A percentile compares a stretch with the other conserved stretches of the same genome.
Evolutionary conservation across 2,113 vertebrate genomes (phyloP).

Genomic region (Phalacrocorax pelagicus): DNA sequence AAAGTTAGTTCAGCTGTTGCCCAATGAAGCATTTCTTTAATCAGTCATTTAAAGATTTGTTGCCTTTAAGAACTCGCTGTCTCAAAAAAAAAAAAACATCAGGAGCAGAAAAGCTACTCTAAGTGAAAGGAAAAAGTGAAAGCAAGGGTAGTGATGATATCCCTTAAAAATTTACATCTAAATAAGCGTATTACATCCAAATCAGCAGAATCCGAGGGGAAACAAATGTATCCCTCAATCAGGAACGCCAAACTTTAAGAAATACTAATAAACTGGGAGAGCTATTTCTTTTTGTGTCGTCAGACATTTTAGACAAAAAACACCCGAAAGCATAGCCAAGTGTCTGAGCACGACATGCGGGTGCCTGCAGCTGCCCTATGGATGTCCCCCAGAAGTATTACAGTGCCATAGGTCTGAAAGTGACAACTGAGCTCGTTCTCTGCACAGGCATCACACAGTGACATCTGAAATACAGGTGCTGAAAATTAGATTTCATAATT

Average conservation of each 20-base stretch:
- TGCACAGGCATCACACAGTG: background rate
- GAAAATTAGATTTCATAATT: background rate
- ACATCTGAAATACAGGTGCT: background rate
- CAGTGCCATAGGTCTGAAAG: background rate
- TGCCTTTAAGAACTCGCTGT: background rate
- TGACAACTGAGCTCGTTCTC: background rate
- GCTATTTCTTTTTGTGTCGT: background rate
- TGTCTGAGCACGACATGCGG: background rate
- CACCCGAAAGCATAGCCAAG: background rate
- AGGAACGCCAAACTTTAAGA: background rate
- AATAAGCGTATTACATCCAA: background rate
- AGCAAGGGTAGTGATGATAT: background rate
- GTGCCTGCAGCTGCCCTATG: background rate
- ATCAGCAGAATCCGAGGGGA: background rate
- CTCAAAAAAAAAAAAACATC: background rate
- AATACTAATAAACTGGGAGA: background rate
- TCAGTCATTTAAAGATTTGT: background rate
- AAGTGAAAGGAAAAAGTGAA: background rate
- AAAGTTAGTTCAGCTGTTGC: too few relatives aligned
- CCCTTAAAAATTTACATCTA: background rate
- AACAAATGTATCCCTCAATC: accelerated
- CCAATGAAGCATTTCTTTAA: background rate
- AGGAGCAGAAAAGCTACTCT: background rate
- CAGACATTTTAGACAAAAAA: background rate
- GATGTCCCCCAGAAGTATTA: background rate